Evolutionary conservation across 1,140 invertebrate genomes (phyloP).

Genomic region (Phymorhynchus buccinoides): DNA sequence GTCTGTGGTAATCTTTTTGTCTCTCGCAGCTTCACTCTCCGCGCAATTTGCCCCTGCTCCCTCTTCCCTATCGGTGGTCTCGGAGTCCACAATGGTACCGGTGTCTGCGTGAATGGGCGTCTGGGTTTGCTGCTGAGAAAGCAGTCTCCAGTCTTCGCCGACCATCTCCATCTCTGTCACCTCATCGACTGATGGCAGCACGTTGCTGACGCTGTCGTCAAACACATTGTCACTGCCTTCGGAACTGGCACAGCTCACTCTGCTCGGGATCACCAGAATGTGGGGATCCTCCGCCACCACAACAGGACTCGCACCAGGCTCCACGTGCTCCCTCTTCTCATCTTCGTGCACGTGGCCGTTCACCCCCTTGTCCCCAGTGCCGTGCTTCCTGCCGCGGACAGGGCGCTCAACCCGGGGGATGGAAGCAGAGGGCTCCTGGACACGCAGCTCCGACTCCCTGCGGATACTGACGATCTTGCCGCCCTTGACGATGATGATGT

Average conservation of each 20-base stretch:
- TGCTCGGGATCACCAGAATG: no score
- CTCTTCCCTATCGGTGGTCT: not conserved
- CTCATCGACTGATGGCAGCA: not conserved
- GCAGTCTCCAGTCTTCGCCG: conserved; percentile 31
- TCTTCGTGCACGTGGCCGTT: not conserved
- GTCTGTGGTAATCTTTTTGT: conserved; percentile 8
- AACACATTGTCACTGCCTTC: conserved; percentile 43
- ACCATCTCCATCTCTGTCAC: conserved; percentile 24
- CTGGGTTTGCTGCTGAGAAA: conserved; percentile 19
- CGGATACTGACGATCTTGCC: conserved; percentile 68
- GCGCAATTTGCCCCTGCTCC: not conserved
- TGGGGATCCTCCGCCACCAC: not conserved
- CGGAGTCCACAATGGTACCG: not conserved
- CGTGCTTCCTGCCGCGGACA: not conserved
- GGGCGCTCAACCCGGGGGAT: not conserved
- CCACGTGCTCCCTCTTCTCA: not conserved
- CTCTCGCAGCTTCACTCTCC: not conserved
- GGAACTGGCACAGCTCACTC: not conserved
- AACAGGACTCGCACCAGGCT: not conserved
- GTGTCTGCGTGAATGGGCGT: not conserved
- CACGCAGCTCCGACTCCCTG: conserved; percentile 30
- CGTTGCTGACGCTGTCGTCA: conserved; percentile 7
- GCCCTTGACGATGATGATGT: conserved; percentile 66
- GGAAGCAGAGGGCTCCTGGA: conserved; percentile 1
- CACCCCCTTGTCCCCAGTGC: not conserved